Percentiles rank a stretch among this genome's conserved stretches.
phyloP scores from a whole-genome alignment of 2,888 invertebrate genomes.

The Aphodius sticticus region DNA sequence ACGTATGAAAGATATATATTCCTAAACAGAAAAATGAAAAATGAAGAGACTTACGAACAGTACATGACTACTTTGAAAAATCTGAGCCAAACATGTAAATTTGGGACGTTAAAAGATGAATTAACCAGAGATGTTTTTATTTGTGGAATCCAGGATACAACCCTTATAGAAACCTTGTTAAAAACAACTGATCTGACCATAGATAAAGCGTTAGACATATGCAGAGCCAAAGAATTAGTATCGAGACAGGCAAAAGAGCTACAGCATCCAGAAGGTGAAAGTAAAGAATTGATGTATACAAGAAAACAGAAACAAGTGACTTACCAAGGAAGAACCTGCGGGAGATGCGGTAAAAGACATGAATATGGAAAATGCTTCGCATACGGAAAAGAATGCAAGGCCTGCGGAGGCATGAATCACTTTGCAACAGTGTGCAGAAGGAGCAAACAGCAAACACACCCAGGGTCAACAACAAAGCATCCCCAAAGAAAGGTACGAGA shows the following conservation, averaged over 20 bases:
- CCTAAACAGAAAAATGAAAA: conserved; percentile 11
- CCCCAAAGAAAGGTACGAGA: background rate
- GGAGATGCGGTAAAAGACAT: background rate
- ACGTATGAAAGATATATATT: conserved; percentile 24
- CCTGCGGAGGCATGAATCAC: background rate
- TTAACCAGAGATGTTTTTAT: conserved; percentile 6
- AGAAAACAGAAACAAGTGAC: conserved; percentile 4
- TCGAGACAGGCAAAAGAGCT: background rate
- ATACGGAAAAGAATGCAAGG: conserved; percentile 14
- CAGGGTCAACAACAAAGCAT: background rate
- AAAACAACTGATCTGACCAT: background rate
- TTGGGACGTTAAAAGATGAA: conserved; percentile 4
- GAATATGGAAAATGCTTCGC: conserved; percentile 7
- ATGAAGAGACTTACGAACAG: background rate
- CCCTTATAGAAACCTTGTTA: background rate
- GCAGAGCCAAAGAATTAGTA: background rate
- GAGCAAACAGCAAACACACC: background rate
- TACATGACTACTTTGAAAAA: conserved; percentile 20
- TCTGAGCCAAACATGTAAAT: background rate
- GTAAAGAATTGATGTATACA: background rate
- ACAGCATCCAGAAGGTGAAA: background rate
- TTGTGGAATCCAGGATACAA: conserved; percentile 6
- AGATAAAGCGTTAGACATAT: background rate
- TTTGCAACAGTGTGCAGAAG: background rate
- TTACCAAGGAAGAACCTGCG: background rate